Conservation (phyloP, 2,888 invertebrate species). For the Pandemis cinnamomeana region DNA sequence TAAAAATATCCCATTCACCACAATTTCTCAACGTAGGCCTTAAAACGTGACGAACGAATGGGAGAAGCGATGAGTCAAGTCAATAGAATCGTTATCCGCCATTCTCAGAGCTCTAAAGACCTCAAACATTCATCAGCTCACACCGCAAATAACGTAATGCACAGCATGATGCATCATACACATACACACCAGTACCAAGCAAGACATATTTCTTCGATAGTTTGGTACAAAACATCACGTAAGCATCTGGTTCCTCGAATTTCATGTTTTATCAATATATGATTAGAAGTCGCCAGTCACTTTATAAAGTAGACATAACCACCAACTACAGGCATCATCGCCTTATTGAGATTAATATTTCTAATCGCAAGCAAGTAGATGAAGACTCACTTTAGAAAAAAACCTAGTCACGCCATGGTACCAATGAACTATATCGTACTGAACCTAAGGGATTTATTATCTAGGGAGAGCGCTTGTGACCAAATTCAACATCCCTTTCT, state of each 20-base stretch:
- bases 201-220: too few species aligned
- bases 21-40: slow-evolving; percentile 2
- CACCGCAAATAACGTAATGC: background rate
- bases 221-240: too few species aligned
- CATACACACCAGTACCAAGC: too few species aligned
- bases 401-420: too few species aligned
- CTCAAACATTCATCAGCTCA: background rate
- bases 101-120: background rate
- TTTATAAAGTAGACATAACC: background rate
- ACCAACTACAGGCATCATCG: background rate
- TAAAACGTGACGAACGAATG: background rate
- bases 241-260: background rate
- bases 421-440: too few species aligned
- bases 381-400: too few species aligned
- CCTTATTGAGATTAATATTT: background rate
- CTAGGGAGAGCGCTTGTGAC: too few species aligned
- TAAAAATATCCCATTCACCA: slow-evolving; percentile 9
- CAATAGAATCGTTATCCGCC: slow-evolving; percentile 1
- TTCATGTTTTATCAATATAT: background rate
- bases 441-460: too few species aligned
- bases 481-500: too few species aligned
- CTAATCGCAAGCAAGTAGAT: too few species aligned
- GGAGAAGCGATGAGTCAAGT: slow-evolving; percentile 12
- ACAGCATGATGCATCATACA: background rate
- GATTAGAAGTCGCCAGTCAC: background rate